Conservation (phyloP, 2,797 vertebrate species). For the Botia almorhae region DNA sequence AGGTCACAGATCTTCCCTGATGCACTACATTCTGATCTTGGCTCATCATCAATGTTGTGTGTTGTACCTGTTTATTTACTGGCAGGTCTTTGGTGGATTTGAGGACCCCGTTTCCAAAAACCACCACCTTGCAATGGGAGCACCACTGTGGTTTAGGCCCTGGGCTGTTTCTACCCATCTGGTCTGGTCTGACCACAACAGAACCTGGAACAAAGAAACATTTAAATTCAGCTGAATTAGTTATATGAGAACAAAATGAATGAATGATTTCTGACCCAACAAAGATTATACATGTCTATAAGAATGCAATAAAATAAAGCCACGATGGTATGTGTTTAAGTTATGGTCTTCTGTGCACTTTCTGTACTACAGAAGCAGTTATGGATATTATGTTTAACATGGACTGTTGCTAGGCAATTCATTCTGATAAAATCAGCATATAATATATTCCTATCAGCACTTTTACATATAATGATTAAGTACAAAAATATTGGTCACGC, state of each 20-base stretch:
- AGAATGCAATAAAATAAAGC: too few relatives aligned
- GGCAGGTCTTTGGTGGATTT: conserved; percentile 80
- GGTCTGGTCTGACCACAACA: conserved; percentile 75
- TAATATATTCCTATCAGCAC: too few relatives aligned
- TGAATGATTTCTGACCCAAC: not conserved
- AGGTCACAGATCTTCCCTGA: conserved; percentile 1
- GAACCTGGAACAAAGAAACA: conserved; percentile 66
- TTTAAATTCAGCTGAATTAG: not conserved
- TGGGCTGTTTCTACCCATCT: conserved; percentile 62
- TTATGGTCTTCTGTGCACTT: too few relatives aligned
- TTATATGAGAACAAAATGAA: not conserved
- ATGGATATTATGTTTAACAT: too few relatives aligned
- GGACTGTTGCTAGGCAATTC: too few relatives aligned
- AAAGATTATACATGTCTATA: too few relatives aligned
- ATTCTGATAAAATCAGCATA: too few relatives aligned
- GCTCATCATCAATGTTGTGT: not conserved
- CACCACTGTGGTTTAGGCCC: conserved; percentile 83
- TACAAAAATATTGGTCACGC: not conserved
- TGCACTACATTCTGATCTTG: not conserved
- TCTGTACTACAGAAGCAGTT: too few relatives aligned
- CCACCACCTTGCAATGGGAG: conserved; percentile 88
- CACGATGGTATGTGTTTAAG: too few relatives aligned
- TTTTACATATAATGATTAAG: too few relatives aligned
- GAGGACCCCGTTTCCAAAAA: conserved; percentile 88
- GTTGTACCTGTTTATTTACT: conserved; percentile 80